These are phyloP conservation scores for Philypnodon macrostomus DNA, from an alignment of 2,797 vertebrate species.

Conservation along the genomic window DNA sequence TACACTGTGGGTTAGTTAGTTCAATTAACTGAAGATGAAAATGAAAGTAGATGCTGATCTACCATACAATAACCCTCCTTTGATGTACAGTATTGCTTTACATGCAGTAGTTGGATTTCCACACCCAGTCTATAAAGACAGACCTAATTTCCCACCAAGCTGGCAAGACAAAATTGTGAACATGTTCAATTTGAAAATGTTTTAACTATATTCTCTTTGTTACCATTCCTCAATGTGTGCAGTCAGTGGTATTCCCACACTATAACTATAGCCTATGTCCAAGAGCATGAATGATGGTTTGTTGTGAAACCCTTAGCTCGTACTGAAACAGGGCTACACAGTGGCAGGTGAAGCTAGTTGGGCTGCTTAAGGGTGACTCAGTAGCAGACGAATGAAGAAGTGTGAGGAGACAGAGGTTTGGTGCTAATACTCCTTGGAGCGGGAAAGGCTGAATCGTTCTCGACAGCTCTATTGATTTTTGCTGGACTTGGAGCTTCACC, in stretches of 20 bases:
- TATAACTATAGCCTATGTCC: too few species aligned
- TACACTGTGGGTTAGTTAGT: too few species aligned
- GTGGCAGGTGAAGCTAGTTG: conserved; percentile 64
- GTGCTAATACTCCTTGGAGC: conserved; percentile 83
- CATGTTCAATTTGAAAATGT: conserved; percentile 6
- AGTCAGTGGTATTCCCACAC: too few species aligned
- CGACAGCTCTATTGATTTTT: conserved; percentile 99
- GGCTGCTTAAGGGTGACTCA: conserved; percentile 69
- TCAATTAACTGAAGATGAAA: too few species aligned
- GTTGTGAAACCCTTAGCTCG: conserved; percentile 35
- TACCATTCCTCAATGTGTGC: too few species aligned
- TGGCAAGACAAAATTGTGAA: background rate
- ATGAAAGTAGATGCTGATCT: too few species aligned
- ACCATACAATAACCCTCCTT: background rate
- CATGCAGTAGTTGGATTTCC: too few species aligned
- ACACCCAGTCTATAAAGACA: too few species aligned
- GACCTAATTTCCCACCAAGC: background rate
- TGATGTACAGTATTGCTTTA: background rate
- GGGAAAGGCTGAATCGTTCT: conserved; percentile 93
- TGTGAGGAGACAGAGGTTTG: conserved; percentile 83
- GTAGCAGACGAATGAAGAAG: conserved; percentile 79
- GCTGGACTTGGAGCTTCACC: conserved; percentile 99
- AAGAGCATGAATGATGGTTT: conserved; percentile 44
- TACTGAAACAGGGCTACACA: conserved; percentile 33
- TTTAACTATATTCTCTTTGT: too few species aligned